A percentile compares a stretch with the other conserved stretches of the same genome.
Conservation (phyloP, 1,140 invertebrate genomes). For the Helicorthomorpha holstii region DNA sequence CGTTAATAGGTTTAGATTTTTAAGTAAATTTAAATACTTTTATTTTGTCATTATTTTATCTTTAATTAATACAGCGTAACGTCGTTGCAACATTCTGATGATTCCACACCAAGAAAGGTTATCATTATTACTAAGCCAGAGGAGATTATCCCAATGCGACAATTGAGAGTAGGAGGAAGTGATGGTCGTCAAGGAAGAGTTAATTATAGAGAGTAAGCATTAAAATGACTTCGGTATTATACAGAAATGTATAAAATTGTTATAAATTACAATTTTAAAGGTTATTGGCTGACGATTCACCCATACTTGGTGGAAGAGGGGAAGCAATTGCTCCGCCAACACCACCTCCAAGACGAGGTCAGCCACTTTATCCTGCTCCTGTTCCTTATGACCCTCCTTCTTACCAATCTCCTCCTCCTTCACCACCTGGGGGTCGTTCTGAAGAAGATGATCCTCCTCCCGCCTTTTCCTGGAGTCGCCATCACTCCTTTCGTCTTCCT, state of each 20-base stretch:
- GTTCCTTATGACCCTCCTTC: not conserved
- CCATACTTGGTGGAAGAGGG: not conserved
- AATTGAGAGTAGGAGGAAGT: not conserved
- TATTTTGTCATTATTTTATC: not conserved
- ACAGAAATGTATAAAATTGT: no score
- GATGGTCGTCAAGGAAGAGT: not conserved
- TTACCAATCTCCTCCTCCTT: not conserved
- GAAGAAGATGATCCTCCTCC: no score
- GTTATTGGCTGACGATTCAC: not conserved
- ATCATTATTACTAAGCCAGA: not conserved
- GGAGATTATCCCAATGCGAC: not conserved
- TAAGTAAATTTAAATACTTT: no score
- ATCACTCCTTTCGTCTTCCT: constrained; percentile 4
- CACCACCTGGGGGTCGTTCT: not conserved
- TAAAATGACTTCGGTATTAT: no score
- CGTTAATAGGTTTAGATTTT: no score
- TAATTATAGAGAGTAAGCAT: not conserved
- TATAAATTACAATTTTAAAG: no score
- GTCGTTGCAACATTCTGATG: not conserved
- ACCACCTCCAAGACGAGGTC: not conserved
- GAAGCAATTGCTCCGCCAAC: not conserved
- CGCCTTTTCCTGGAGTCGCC: not conserved
- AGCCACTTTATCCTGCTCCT: not conserved
- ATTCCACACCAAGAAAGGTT: not conserved
- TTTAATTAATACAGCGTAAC: not conserved